Evolutionary conservation across 2,888 invertebrate species (phyloP), one percentile per base, ranked within the genome.

Genomic region (Myathropa florea): DNA sequence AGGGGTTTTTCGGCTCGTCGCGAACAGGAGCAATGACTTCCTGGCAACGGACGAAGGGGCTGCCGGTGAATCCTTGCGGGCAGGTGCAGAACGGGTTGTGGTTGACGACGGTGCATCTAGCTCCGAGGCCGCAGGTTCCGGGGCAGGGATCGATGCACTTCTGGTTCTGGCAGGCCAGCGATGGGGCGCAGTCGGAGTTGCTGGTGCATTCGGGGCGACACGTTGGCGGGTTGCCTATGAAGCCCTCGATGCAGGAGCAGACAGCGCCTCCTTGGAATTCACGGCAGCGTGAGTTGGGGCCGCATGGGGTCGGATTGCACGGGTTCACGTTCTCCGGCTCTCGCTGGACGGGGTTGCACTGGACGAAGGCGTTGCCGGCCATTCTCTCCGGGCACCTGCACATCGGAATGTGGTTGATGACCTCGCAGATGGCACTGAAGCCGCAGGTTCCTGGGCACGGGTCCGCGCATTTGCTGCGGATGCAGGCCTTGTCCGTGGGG

Each of bases 401-500:
- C 94, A 95, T 96, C 7, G 96, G 95, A 68, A 96, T 94, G 89
- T 97, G 97, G 90, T 96, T 96, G 23, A 96, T 93, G 0, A 96
- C 96, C 89, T 95, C 94, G 90, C 97, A 97, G 71, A 95, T 92
- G 3, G 97, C 97, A 91, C 95, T 96, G 64, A 93, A 92, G 0
- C 96, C 97, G 91, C 97, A 97, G 21, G 95, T 96, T 73, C 95
- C 95, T 3, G 95, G 95, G 89, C 97, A 97, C 67, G 97, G 97
- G 91, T 97, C 95, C 33, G 93, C 90, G 90, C 97, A 97, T 92
- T 96, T 96, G 90, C 95, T 96, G 88, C 93, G 93, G 3, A 94
- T 93, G 90, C 97, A 97, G 76, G 96, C 95, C 90, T 94, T 94
- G 90, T 95, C 93, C 90, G 94, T 93, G 18, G 95, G 93, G 91